Percentiles rank a stretch among this genome's conserved stretches.
phyloP scores from a whole-genome alignment of 2,888 invertebrate genomes.

The Campoletis raptor region DNA sequence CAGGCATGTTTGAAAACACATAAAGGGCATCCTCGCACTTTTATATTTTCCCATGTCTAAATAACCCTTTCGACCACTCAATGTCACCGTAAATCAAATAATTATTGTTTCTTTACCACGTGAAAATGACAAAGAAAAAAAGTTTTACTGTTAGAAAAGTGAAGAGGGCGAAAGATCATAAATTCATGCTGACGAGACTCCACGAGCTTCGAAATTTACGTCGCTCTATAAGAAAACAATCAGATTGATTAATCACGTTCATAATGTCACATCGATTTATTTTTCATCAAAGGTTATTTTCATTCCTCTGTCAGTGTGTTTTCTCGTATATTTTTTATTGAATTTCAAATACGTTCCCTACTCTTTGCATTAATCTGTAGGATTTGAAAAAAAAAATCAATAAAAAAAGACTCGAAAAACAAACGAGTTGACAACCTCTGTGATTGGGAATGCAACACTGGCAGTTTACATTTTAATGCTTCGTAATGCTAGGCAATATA shows the following conservation, averaged over 20 bases:
- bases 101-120: slow-evolving; percentile 60
- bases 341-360: neutral
- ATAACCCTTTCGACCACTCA: slow-evolving; percentile 32
- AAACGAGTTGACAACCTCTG: slow-evolving; percentile 65
- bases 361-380: neutral
- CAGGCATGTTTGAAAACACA: slow-evolving; percentile 39
- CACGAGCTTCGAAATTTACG: slow-evolving; percentile 30
- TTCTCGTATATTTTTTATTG: neutral
- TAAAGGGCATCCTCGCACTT: slow-evolving; percentile 37
- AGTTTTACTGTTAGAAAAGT: neutral
- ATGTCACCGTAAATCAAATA: slow-evolving; percentile 64
- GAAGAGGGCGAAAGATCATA: slow-evolving; percentile 33
- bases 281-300: neutral
- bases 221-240: slow-evolving; percentile 48
- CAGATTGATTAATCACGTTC: slow-evolving; percentile 25
- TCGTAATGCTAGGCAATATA: slow-evolving; percentile 69
- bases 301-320: too few relatives aligned
- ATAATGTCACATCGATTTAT: slow-evolving; percentile 13
- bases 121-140: neutral
- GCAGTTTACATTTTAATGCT: slow-evolving; percentile 74
- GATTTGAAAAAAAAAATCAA: neutral
- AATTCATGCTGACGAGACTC: slow-evolving; percentile 25
- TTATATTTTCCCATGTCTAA: slow-evolving; percentile 41
- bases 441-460: slow-evolving; percentile 62
- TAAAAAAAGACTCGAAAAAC: slow-evolving; percentile 38